Base-by-base conservation (phyloP, 2,797 vertebrate species). In the Bufotes viridis region DNA sequence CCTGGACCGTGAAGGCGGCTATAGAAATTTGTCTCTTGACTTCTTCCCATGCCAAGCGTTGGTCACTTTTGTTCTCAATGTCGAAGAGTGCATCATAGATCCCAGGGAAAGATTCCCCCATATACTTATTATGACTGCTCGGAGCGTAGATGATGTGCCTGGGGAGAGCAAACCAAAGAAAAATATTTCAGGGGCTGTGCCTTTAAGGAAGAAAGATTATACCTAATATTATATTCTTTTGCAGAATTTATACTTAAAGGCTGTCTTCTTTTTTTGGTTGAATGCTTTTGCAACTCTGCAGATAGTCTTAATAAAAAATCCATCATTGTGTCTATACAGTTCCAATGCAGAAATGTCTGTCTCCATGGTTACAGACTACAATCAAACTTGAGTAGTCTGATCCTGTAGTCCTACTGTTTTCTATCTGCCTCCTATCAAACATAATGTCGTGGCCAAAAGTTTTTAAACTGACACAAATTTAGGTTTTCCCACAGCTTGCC, bases 141-240 rank as follows among this genome's bases (percentile, higher is more conserved):
- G 98, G 98, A 88, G 98, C 98, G 88, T 97, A 99, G 88, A 99
- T 95, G 63, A 98, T 84, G 79, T 99, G 98, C 85, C 98, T 99
- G 91, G 78, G 60, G 83, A 76, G 67, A 42, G 17, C 5, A 67
- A 81, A 53, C 26, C 17, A 51, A 24, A 83, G n/a, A 24, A 3
- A 22, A 29, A 5, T 7, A 15, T 14, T 69, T 69, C 22, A 60
- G 58, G 15, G 2, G 58, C 58, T 18, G 9, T 24, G 63, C 24
- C 63, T 67, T 67, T 24, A 67, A 24, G 63, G 6, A 18, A 18
- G 55, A 57, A 13, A 13, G 14, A 0, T 13, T 3, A 18, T n/a
- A 63, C 61, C 14, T 60, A 60, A 60, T 60, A n/a, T 22, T 22
- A n/a, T 7, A 63, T 22, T 63, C 8, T n/a, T 67, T 12, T 24